phyloP scores from a whole-genome alignment of 2,888 invertebrate species.

The Dione juno region DNA sequence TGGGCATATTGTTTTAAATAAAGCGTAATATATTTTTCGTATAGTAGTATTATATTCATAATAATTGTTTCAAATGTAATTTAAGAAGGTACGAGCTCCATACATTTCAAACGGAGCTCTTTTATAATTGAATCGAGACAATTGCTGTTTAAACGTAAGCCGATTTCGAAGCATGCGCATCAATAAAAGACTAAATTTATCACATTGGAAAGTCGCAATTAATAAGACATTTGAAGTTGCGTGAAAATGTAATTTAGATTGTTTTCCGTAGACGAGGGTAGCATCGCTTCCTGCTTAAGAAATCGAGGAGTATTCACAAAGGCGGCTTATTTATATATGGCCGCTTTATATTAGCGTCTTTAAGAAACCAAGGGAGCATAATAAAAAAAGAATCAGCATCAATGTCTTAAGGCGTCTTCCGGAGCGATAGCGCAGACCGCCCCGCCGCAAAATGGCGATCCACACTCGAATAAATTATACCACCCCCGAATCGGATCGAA shows the following conservation, averaged over 20 bases:
- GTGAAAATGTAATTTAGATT: conserved; percentile 85
- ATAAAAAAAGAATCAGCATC: conserved; percentile 84
- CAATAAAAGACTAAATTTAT: conserved; percentile 79
- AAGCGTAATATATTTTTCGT: background rate
- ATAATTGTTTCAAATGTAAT: background rate
- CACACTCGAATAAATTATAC: conserved; percentile 83
- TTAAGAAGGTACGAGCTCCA: no score
- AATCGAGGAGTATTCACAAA: conserved; percentile 70
- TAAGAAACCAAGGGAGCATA: conserved; percentile 80
- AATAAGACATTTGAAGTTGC: conserved; percentile 84
- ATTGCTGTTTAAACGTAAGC: conserved; percentile 75
- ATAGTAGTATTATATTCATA: no score
- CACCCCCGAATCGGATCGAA: conserved; percentile 75
- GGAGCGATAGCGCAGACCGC: conserved; percentile 72
- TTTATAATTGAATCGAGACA: conserved; percentile 61
- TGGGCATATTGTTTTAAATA: background rate
- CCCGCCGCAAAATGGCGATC: conserved; percentile 82
- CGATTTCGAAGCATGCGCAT: conserved; percentile 73
- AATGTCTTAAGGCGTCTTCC: conserved; percentile 82
- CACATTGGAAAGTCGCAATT: conserved; percentile 84
- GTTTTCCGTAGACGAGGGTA: conserved; percentile 77
- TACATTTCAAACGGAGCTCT: background rate
- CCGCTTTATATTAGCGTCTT: conserved; percentile 83
- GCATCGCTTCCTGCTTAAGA: conserved; percentile 69
- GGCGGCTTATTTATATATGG: conserved; percentile 82